Conservation (phyloP, 1,140 invertebrate species). For the Heterodera carotae region DNA sequence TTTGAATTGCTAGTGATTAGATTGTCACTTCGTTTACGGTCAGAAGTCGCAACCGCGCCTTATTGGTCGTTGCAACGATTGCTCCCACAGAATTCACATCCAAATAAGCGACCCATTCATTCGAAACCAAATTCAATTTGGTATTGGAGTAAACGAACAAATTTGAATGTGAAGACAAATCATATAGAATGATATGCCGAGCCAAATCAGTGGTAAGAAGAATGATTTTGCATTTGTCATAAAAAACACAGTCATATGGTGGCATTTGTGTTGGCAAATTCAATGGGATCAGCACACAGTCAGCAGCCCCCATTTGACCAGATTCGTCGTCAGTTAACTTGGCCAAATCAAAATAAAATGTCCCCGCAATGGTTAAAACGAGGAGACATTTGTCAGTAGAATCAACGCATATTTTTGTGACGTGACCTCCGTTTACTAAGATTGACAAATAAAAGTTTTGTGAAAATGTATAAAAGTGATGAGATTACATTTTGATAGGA, state of each 20-base stretch:
- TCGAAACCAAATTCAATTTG: background rate
- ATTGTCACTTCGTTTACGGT: background rate
- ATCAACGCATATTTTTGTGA: constrained; percentile 19
- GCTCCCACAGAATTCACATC: background rate
- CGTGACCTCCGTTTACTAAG: constrained; percentile 12
- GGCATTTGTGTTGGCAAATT: background rate
- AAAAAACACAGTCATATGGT: constrained; percentile 4
- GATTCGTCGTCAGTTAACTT: background rate
- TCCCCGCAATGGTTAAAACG: constrained; percentile 21
- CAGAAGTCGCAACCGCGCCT: constrained; percentile 11
- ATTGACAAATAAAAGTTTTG: no score
- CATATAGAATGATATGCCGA: constrained; percentile 4
- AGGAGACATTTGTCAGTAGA: background rate
- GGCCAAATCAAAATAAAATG: background rate
- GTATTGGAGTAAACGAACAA: background rate
- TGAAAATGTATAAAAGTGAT: background rate
- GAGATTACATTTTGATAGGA: background rate
- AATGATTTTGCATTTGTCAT: constrained; percentile 1
- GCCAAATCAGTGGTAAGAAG: constrained; percentile 11
- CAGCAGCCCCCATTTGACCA: background rate
- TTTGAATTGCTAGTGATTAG: background rate
- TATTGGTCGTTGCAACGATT: constrained; percentile 17
- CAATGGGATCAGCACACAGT: background rate
- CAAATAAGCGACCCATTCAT: constrained; percentile 23
- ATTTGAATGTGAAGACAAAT: background rate